Conservation (phyloP, 2,888 invertebrate genomes). For the Oegoconia quadripuncta region DNA sequence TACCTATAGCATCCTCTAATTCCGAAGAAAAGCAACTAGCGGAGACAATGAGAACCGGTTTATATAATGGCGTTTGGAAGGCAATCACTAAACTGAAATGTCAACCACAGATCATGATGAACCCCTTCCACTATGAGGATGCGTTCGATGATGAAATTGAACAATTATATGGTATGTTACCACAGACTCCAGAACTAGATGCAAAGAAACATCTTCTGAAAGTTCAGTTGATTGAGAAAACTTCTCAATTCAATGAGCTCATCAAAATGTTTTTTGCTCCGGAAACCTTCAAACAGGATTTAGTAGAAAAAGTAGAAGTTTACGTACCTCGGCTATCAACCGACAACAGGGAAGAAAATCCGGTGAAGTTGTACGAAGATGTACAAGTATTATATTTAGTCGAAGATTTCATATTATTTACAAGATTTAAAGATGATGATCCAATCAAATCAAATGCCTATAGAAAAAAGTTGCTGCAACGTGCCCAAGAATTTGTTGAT, state of each 20-base stretch:
- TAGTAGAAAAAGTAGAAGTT: slow-evolving; percentile 36
- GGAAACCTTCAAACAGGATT: slow-evolving; percentile 40
- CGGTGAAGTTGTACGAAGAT: slow-evolving; percentile 35
- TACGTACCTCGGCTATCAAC: slow-evolving; percentile 28
- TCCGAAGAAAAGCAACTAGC: slow-evolving; percentile 27
- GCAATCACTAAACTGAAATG: slow-evolving; percentile 43
- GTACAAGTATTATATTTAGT: slow-evolving; percentile 38
- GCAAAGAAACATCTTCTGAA: slow-evolving; percentile 38
- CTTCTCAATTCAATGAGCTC: slow-evolving; percentile 32
- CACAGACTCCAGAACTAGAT: slow-evolving; percentile 39
- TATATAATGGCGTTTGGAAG: slow-evolving; percentile 51
- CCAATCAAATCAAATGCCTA: slow-evolving; percentile 39
- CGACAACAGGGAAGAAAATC: slow-evolving; percentile 18
- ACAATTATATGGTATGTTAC: slow-evolving; percentile 40
- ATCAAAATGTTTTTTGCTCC: slow-evolving; percentile 26
- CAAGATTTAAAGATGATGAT: slow-evolving; percentile 40
- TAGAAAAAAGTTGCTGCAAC: slow-evolving; percentile 39
- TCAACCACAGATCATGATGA: slow-evolving; percentile 34
- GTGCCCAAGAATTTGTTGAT: slow-evolving; percentile 34
- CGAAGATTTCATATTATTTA: slow-evolving; percentile 45
- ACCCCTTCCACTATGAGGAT: slow-evolving; percentile 49
- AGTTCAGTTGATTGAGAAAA: slow-evolving; percentile 43
- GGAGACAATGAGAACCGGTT: slow-evolving; percentile 36
- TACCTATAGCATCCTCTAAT: slow-evolving; percentile 35
- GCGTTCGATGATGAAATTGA: slow-evolving; percentile 55